Percentiles rank a stretch among this genome's conserved stretches.
Conservation (phyloP, 37 sponge, comb jelly and placozoan genomes). For the Theonella swinhoei region DNA sequence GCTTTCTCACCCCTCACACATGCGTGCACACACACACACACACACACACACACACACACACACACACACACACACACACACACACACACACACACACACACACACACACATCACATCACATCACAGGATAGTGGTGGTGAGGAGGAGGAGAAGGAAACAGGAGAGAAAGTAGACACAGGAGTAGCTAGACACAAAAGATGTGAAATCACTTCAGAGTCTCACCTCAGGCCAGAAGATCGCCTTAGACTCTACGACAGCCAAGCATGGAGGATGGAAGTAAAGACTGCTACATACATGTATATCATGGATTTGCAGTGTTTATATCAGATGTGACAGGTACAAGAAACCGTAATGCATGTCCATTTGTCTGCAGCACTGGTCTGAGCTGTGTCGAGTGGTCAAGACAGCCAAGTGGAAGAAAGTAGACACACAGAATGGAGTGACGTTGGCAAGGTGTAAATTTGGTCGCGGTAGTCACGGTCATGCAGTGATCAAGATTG, state of each 20-base stretch:
- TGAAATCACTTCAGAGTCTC: constrained; percentile 16
- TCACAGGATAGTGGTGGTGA: too few relatives aligned
- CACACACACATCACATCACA: too few relatives aligned
- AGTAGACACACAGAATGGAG: constrained; percentile 70
- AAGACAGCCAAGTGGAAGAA: constrained; percentile 60
- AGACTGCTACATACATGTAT: background rate
- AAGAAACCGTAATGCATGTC: too few relatives aligned
- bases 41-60: too few relatives aligned
- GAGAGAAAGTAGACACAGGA: background rate
- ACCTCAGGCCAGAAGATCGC: constrained; percentile 31
- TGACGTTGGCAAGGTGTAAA: constrained; percentile 71
- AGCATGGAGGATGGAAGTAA: constrained; percentile 75
- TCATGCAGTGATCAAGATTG: constrained; percentile 73
- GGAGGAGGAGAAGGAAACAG: background rate
- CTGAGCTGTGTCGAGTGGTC: constrained; percentile 41
- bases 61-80: too few relatives aligned
- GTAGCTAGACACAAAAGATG: background rate
- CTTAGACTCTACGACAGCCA: constrained; percentile 40
- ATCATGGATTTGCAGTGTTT: too few relatives aligned
- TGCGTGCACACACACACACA: too few relatives aligned
- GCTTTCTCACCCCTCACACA: too few relatives aligned
- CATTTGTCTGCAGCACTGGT: constrained; percentile 70
- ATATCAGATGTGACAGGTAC: too few relatives aligned
- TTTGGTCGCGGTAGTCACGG: constrained; percentile 63
- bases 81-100: too few relatives aligned